Base-by-base conservation (phyloP, 2,888 invertebrate genomes). In the Orthosia gracilis region DNA sequence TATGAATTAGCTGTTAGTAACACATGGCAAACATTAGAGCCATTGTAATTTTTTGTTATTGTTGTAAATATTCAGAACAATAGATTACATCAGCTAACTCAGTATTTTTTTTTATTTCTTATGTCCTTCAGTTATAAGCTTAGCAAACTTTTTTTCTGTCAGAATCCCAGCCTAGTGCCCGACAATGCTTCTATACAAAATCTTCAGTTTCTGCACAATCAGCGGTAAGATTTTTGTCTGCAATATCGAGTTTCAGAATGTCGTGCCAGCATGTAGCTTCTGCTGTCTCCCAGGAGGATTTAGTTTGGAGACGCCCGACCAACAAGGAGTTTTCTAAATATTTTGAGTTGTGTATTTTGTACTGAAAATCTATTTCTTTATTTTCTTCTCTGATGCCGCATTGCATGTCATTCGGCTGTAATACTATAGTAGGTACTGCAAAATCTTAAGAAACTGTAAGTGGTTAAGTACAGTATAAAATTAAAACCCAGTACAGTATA, bases 201-300 rank as follows among this genome's bases (percentile, higher is more conserved):
- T 40, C 62, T 63, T 18, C 47, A 45, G 54, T 69, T 83, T 69
- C 31, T 73, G 59, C 73, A 61, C 40, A 73, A 63, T 79, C 55
- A 17, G 49, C 74, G 49, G 62, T 55, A 55, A 47, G 21, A 68
- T 69, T 74, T 82, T 81, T 58, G 68, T 80, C 55, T 69, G 47
- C 69, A 62, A 80, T 75, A 80, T 80, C 47, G 50, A 84, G 70
- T 84, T 83, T 68, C 64, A 55, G 64, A 65, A 75, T 68, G 54
- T 52, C 58, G 65, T 66, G 75, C 57, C 62, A 83, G 78, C 78
- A 64, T 80, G 50, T 66, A 70, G 68, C 58, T 83, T 80, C 26
- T 73, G 62, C 62, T 71, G 59, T 55, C 70, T 62, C 78, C 17
- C 67, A 50, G 45, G 75, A 62, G 61, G 59, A 69, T 83, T 81